These are phyloP conservation scores for Anser brachyrhynchus DNA, from an alignment of 2,113 vertebrate genomes.

Conservation along the genomic window DNA sequence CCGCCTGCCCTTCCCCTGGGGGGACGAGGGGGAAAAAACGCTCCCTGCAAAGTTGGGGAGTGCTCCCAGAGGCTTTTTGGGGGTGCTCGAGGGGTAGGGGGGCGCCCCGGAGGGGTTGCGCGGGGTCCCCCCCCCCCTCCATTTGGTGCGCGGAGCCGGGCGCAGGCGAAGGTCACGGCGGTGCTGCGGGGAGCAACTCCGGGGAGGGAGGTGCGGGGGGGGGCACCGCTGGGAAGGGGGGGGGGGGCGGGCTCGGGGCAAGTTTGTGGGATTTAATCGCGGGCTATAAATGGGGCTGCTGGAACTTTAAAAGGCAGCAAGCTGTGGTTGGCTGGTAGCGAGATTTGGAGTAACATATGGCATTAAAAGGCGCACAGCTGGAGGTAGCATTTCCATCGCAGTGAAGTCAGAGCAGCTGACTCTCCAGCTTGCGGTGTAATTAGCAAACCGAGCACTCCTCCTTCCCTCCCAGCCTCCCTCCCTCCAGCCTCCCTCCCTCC, in stretches of 20 bases:
- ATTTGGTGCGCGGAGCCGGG: too few species aligned
- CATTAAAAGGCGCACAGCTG: slow-evolving; percentile 99
- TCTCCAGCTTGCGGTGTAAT: slow-evolving; percentile 93
- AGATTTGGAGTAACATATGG: slow-evolving; percentile 98
- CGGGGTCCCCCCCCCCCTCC: neutral
- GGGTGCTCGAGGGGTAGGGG: too few species aligned
- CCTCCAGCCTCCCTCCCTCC: neutral
- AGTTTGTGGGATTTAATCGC: slow-evolving; percentile 56
- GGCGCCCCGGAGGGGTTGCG: neutral
- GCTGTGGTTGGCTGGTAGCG: slow-evolving; percentile 76
- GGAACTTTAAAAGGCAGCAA: slow-evolving; percentile 74
- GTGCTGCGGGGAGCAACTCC: neutral
- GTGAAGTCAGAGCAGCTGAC: slow-evolving; percentile 97
- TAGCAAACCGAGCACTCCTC: slow-evolving; percentile 85
- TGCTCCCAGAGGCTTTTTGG: too few species aligned
- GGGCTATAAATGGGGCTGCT: slow-evolving; percentile 55
- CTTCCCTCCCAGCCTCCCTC: neutral
- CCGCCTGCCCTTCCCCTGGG: too few species aligned
- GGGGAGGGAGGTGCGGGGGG: neutral
- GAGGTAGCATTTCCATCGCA: slow-evolving; percentile 99
- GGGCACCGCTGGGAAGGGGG: too few species aligned
- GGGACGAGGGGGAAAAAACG: too few species aligned
- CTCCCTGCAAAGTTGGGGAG: too few species aligned
- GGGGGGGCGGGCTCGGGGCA: neutral
- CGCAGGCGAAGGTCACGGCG: neutral